phyloP scores from a whole-genome alignment of 2,797 vertebrate genomes.

The Dryobates pubescens region DNA sequence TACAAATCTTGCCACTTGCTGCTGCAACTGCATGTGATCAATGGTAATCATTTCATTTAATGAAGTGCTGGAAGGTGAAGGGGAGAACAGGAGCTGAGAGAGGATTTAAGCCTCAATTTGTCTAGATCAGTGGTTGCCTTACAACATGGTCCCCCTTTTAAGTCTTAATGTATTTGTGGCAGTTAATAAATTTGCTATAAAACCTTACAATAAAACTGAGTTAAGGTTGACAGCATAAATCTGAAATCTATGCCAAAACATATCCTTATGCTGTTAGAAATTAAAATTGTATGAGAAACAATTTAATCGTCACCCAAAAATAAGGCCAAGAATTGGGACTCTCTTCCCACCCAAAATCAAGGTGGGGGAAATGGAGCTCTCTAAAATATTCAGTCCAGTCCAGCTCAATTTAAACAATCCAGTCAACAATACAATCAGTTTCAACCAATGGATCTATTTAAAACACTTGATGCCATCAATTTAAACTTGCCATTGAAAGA shows the following conservation, averaged over 20 bases:
- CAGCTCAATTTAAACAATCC: not conserved
- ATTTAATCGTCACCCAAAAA: conserved; percentile 9
- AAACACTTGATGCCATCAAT: not conserved
- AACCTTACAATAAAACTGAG: conserved; percentile 25
- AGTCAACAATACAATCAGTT: not conserved
- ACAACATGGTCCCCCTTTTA: conserved; percentile 4
- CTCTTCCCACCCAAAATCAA: not conserved
- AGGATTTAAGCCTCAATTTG: conserved; percentile 45
- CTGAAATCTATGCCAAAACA: conserved; percentile 58
- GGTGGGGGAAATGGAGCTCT: not conserved
- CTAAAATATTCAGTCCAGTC: not conserved
- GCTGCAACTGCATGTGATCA: conserved; percentile 21
- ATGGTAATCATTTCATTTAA: conserved; percentile 48
- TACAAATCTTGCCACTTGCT: conserved; percentile 24
- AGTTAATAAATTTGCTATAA: conserved; percentile 55
- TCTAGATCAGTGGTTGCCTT: conserved; percentile 38
- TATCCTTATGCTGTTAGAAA: conserved; percentile 2
- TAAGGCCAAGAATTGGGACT: conserved; percentile 7
- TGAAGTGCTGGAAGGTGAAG: conserved; percentile 23
- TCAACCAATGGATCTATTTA: not conserved
- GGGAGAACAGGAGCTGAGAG: not conserved
- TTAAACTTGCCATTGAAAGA: not conserved
- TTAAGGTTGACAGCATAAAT: not conserved
- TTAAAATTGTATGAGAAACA: conserved; percentile 30
- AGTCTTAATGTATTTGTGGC: conserved; percentile 39